Base-by-base conservation (phyloP, 2,888 invertebrate species). In the Perdita meconis region DNA sequence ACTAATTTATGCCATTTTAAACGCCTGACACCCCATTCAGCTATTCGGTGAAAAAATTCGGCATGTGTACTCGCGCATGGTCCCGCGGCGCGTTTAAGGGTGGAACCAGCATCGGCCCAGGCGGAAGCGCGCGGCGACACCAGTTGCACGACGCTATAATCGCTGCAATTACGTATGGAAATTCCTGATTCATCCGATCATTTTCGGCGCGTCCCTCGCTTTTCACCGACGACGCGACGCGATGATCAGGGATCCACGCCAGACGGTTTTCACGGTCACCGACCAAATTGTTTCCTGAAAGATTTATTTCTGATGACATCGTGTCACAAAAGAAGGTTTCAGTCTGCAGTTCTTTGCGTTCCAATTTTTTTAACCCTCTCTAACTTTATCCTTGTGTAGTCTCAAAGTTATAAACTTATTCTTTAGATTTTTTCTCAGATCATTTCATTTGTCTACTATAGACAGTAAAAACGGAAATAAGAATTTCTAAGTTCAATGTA, bases 101-200 rank as follows among this genome's bases (percentile, higher is more conserved):
- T 63, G 64, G 51, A 24, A 69, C 70, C 67, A 67, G 60, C 72
- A 78, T 61, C 64, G 64, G 47, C 30, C 38, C 68, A 56, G 53
- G 56, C 72, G 68, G 69, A 83, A 86, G 88, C 86, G 78, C 86
- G 78, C 82, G 81, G 84, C 80, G 84, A 81, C 87, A 89, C 87
- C 92, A 91, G 91, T 92, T 92, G 90, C 88, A 80, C 85, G 85
- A 86, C 76, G 82, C 84, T 80, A 84, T 91, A 90, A 91, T 90
- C 88, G 90, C 84, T 82, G 86, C 90, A 91, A 92, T 91, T 92
- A 91, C 88, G 84, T 89, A 92, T 91, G 92, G 88, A 90, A 92
- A 92, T 92, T 89, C 83, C 89, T 89, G 91, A 92, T 89, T 91
- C 84, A 84, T 80, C 89, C 86, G 59, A 82, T 83, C 82, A 84